phyloP scores from a whole-genome alignment of 2,888 invertebrate genomes.

The Anthophora plumipes region DNA sequence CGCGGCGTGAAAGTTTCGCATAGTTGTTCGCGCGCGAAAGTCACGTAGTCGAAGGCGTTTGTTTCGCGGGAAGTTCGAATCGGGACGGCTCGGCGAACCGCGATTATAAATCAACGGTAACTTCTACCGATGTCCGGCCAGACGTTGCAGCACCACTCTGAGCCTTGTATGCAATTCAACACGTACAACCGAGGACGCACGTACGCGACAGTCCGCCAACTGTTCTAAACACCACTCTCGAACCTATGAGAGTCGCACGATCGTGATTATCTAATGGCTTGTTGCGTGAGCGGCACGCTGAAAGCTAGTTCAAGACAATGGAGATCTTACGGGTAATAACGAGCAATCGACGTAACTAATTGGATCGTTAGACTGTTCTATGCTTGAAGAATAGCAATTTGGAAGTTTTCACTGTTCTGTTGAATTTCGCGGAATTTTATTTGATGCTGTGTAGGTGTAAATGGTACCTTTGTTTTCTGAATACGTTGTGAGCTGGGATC shows the following conservation, averaged over 20 bases:
- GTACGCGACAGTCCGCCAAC: constrained; percentile 52
- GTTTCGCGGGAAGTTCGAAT: constrained; percentile 49
- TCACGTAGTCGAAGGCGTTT: constrained; percentile 53
- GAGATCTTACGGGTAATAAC: neutral
- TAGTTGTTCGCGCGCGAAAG: constrained; percentile 18
- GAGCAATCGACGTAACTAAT: neutral
- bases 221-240: constrained; percentile 49
- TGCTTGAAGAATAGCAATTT: too few relatives aligned
- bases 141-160: constrained; percentile 35
- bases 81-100: constrained; percentile 42
- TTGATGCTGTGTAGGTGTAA: too few relatives aligned
- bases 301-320: neutral
- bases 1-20: neutral
- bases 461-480: too few relatives aligned
- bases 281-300: constrained; percentile 11
- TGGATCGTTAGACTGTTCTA: neutral
- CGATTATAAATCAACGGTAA: constrained; percentile 64
- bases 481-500: too few relatives aligned
- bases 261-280: constrained; percentile 21
- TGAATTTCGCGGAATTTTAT: too few relatives aligned
- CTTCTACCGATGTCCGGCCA: constrained; percentile 53
- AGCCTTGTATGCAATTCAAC: constrained; percentile 61
- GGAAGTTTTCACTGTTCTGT: too few relatives aligned
- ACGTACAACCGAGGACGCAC: constrained; percentile 53
- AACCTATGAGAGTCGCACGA: constrained; percentile 17